Percentiles rank a stretch among this genome's conserved stretches.
phyloP scores from a whole-genome alignment of 2,888 invertebrate genomes.

The Polyommatus icarus region DNA sequence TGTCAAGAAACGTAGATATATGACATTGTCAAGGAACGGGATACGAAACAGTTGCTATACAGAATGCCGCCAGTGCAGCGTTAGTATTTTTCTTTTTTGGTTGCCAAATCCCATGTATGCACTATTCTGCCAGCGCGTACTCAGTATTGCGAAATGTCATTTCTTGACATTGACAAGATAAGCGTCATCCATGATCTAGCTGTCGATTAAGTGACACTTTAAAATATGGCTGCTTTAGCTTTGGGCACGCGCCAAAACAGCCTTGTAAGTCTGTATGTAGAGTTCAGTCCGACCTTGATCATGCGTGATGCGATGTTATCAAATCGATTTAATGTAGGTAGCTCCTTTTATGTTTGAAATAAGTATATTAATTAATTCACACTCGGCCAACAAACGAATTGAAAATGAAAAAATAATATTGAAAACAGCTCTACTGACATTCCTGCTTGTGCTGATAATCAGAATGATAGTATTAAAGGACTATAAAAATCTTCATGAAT shows the following conservation, averaged over 20 bases:
- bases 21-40: not conserved
- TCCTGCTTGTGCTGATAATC: not conserved
- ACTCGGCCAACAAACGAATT: not conserved
- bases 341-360: not conserved
- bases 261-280: not conserved
- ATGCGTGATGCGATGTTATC: not conserved
- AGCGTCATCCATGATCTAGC: no score
- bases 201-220: no score
- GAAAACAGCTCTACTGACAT: not conserved
- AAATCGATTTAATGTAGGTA: slow-evolving; percentile 2
- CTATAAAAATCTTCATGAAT: no score
- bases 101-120: no score
- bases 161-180: no score
- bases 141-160: no score
- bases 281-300: not conserved
- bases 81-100: no score
- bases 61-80: no score
- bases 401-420: not conserved
- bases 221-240: not conserved
- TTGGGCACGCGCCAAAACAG: not conserved
- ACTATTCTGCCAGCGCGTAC: no score
- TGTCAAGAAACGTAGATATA: not conserved
- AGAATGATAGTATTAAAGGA: not conserved
- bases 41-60: no score
- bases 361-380: not conserved